Evolutionary conservation across 2,113 vertebrate species (phyloP), one percentile per base, ranked within the genome.

Genomic region (Galbula dea): DNA sequence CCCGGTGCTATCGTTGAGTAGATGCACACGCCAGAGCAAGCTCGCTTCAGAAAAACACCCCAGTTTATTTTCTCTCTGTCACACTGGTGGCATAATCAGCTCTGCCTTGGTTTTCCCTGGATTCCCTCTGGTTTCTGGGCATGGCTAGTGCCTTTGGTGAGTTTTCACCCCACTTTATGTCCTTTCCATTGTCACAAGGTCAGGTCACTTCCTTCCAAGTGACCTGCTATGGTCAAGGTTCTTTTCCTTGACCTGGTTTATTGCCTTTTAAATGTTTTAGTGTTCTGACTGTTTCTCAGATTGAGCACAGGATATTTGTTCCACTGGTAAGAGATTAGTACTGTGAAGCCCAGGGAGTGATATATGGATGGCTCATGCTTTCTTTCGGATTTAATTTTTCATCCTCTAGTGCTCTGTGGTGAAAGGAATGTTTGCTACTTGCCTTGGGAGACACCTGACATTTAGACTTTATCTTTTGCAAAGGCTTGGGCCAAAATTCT

Each of bases 381-480:
- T 92, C 95, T 89, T 95, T 89, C 94, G 91, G 87, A 95, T 96
- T 96, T 94, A 94, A 96, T 93, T 96, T 94, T 96, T 95, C 96
- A 96, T 96, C 87, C 91, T 94, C 91, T 76, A 63, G 87, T 89
- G 84, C 94, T 96, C 91, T 27, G 87, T 95, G 72, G 93, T 65
- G 52, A 95, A 95, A 79, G 52, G 71, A 95, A 78, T 69, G 75
- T 92, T 95, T 91, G 82, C 87, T 80, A 91, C 91, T 94, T 94
- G 96, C 89, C 95, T 96, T 89, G 94, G 89, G 93, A 96, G 94
- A 95, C 89, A 96, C 91, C 91, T 95, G 93, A 96, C 94, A 95
- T 95, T 96, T 94, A 96, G 91, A 93, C 87, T 95, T 94, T 92
- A 96, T 96, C 93, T 95, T 95, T 87, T 73, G 46, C 36, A 96